These are phyloP conservation scores for Brachyrhaphis roseni DNA, from an alignment of 2,797 vertebrate species.

Conservation along the genomic window DNA sequence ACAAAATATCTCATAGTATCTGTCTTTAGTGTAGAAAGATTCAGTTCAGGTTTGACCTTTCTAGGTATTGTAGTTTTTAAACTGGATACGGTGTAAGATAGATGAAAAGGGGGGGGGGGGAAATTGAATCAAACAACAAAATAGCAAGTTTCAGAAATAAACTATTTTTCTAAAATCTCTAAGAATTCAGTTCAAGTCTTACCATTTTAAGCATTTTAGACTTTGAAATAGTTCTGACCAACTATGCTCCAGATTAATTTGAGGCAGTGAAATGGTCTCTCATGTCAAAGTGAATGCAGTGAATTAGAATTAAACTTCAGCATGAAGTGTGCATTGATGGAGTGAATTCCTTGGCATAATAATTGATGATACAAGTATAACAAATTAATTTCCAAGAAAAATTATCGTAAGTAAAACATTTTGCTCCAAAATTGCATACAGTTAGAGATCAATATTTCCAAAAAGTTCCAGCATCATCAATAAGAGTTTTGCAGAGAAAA, in stretches of 20 bases:
- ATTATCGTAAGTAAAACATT: not conserved
- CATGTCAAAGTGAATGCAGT: not conserved
- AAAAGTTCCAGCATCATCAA: not conserved
- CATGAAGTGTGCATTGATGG: not conserved
- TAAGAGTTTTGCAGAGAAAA: not conserved
- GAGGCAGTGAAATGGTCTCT: not conserved
- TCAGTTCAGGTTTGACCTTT: no score
- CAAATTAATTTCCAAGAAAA: not conserved
- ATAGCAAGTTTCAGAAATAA: not conserved
- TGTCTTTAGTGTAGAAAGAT: no score
- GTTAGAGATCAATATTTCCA: not conserved
- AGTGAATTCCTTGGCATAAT: not conserved
- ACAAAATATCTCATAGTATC: not conserved
- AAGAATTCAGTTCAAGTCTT: not conserved
- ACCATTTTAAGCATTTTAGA: not conserved
- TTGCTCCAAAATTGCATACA: not conserved
- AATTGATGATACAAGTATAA: not conserved
- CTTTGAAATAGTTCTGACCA: not conserved
- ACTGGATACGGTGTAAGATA: not conserved
- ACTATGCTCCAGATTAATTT: not conserved
- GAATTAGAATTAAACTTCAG: not conserved
- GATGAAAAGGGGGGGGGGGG: not conserved
- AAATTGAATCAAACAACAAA: not conserved
- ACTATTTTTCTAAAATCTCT: not conserved
- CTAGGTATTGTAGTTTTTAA: not conserved